Conservation (phyloP, 2,797 vertebrate genomes). For the Aythya fuligula region DNA sequence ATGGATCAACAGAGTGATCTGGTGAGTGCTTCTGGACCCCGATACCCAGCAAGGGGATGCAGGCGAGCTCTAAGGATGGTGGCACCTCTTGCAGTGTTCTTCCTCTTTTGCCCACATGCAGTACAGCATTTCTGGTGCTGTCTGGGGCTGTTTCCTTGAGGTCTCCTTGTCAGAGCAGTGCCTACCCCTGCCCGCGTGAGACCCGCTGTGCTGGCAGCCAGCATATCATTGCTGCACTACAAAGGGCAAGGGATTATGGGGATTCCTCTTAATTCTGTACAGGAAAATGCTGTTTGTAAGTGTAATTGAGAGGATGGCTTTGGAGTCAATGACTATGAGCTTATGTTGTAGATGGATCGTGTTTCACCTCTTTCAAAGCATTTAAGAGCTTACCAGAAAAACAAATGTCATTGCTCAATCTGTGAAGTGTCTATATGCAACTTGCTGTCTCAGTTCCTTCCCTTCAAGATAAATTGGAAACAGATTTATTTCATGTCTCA, state of each 20-base stretch:
- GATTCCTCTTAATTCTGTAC: neutral
- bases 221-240: fast-evolving
- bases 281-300: constrained; percentile 31
- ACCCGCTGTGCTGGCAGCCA: fast-evolving
- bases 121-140: neutral
- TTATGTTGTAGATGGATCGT: constrained; percentile 32
- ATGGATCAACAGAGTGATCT: neutral
- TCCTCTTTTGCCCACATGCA: neutral
- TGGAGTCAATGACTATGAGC: neutral
- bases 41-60: fast-evolving
- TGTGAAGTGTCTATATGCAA: constrained; percentile 28
- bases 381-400: constrained; percentile 66
- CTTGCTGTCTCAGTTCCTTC: constrained; percentile 46
- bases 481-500: constrained; percentile 9
- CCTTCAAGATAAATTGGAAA: neutral
- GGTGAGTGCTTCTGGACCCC: neutral
- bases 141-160: fast-evolving
- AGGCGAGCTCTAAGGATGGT: fast-evolving
- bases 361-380: constrained; percentile 58
- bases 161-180: fast-evolving
- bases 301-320: constrained; percentile 31
- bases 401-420: constrained; percentile 49
- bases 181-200: neutral
- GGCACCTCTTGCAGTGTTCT: neutral
- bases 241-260: neutral